Percentiles rank a stretch among this genome's conserved stretches.
These are phyloP conservation scores for Platyscapa corneri DNA, from an alignment of 1,140 invertebrate species.

Conservation along the genomic window DNA sequence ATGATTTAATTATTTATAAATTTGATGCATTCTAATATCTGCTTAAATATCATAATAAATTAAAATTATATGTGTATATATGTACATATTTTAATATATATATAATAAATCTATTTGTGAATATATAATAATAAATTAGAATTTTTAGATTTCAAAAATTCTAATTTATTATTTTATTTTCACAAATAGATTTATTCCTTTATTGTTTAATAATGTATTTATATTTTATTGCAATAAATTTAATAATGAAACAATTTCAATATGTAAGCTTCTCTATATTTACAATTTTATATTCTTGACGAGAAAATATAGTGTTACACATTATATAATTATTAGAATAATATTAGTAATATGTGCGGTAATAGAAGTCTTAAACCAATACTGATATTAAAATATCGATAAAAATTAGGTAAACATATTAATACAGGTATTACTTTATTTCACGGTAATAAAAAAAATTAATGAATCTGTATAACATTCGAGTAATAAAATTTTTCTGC, in stretches of 20 bases:
- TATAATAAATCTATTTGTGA: too few relatives aligned
- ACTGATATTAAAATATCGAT: neutral
- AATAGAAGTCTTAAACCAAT: neutral
- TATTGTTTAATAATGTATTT: neutral
- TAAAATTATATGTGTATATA: too few relatives aligned
- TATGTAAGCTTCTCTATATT: neutral
- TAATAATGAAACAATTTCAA: neutral
- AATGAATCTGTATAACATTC: neutral
- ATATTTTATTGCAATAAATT: neutral
- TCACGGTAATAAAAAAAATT: neutral
- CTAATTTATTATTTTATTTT: too few relatives aligned
- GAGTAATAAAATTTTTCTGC: neutral
- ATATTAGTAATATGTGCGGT: neutral
- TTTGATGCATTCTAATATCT: too few relatives aligned
- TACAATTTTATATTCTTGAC: too few relatives aligned
- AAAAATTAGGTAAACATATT: neutral
- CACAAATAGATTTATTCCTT: neutral
- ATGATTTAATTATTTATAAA: too few relatives aligned
- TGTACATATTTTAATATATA: too few relatives aligned
- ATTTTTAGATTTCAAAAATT: too few relatives aligned
- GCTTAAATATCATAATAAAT: too few relatives aligned
- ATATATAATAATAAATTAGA: too few relatives aligned
- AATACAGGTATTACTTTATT: neutral
- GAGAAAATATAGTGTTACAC: too few relatives aligned
- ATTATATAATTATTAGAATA: neutral